Conservation (phyloP, 1,140 invertebrate genomes). For the Phymorhynchus buccinoides region DNA sequence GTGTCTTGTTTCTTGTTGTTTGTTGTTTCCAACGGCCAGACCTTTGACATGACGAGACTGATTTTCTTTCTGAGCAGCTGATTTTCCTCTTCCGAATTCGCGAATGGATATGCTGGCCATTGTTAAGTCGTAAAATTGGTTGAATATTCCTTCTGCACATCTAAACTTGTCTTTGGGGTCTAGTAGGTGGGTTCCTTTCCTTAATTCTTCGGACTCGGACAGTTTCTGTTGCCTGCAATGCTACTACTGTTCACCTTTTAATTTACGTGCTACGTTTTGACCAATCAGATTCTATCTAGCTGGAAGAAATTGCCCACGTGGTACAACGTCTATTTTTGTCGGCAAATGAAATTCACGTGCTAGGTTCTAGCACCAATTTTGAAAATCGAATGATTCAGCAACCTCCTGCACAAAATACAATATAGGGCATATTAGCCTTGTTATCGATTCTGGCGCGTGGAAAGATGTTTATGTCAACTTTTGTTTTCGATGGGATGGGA, state of each 20-base stretch:
- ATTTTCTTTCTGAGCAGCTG: not conserved
- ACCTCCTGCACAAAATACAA: no score
- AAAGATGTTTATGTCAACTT: no score
- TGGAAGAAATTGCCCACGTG: not conserved
- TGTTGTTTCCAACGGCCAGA: not conserved
- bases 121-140: not conserved
- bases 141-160: not conserved
- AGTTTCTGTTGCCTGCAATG: not conserved
- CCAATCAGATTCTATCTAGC: not conserved
- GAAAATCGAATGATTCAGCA: no score
- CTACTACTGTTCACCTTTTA: not conserved
- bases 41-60: not conserved
- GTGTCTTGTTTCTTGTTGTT: not conserved
- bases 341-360: not conserved
- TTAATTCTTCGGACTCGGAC: not conserved
- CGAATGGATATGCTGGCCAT: not conserved
- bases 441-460: no score
- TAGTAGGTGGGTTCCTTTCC: not conserved
- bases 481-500: no score
- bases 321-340: constrained; percentile 28
- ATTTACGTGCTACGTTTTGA: not conserved
- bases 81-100: not conserved
- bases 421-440: no score
- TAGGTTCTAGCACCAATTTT: no score
- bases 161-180: not conserved